These are phyloP conservation scores for Melierax canorus DNA, from an alignment of 2,113 vertebrate genomes.

Conservation along the genomic window DNA sequence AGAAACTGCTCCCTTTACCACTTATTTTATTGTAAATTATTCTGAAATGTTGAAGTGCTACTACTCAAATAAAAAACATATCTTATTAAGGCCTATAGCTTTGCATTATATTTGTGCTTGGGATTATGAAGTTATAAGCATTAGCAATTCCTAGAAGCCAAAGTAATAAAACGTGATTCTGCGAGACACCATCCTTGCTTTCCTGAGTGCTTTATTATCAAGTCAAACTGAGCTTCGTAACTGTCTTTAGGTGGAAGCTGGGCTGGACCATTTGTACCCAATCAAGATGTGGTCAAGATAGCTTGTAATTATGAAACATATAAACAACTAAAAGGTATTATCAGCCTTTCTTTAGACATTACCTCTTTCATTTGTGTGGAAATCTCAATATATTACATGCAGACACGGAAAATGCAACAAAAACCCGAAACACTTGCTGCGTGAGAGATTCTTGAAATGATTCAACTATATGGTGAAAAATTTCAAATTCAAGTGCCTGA, in stretches of 20 bases:
- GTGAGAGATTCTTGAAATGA: background rate
- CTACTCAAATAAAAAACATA: background rate
- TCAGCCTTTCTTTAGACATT: background rate
- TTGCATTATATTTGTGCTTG: background rate
- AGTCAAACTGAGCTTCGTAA: background rate
- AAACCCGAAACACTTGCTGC: accelerated
- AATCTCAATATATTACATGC: background rate
- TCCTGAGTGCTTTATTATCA: background rate
- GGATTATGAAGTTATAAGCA: background rate
- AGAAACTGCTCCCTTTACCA: background rate
- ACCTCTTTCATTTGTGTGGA: background rate
- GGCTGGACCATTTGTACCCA: background rate
- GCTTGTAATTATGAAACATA: background rate
- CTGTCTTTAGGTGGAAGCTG: background rate
- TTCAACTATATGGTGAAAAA: background rate
- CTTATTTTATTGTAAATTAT: background rate
- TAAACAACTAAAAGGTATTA: background rate
- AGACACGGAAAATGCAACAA: background rate
- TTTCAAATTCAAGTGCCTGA: background rate
- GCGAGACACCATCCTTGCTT: background rate
- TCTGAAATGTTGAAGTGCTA: background rate
- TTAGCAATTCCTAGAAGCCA: background rate
- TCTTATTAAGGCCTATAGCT: background rate
- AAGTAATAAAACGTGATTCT: background rate
- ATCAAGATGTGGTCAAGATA: background rate